Evolutionary conservation across 2,888 invertebrate genomes (phyloP), one percentile per base, ranked within the genome.

Genomic region (Andrena bicolor): DNA sequence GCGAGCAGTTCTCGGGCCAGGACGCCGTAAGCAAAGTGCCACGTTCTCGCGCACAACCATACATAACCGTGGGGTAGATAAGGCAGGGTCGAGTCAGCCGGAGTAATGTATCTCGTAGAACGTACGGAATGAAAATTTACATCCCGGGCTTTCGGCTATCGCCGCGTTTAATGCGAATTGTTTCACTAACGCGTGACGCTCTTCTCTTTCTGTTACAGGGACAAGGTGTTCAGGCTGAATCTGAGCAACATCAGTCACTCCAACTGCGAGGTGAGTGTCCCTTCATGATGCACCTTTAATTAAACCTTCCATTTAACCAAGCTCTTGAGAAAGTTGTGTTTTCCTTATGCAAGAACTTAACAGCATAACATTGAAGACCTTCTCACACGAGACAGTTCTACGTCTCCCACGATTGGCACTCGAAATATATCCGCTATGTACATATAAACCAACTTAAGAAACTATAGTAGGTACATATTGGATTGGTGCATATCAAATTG

Each of bases 211-310:
- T 94, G 90, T 97, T 96, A 64, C 96, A 97, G 97, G 97, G 97
- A 97, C 94, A 97, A 97, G 91, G 95, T 97, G 89, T 97, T 96
- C 95, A 95, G 97, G 92, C 95, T 97, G 92, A 97, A 97, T 94
- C 95, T 97, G 94, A 97, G 97, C 95, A 97, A 97, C 94, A 97
- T 98, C 94, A 97, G 97, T 94, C 96, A 97, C 92, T 97, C 97
- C 86, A 96, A 96, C 93, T 97, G 97, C 94, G 97, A 97, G 95
- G 97, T 96, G 94, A 96, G 96, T 95, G 7, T 41, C 23, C n/a
- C 4, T 48, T 61, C 41, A 41, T 41, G 41, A 41, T 41, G 41
- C 16, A 41, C 41, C 16, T 41, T 41, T 41, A 41, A 41, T 41
- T 41, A 41, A 41, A 41, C 41, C 41, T 41, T 1, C 41, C 41